A percentile compares a stretch with the other conserved stretches of the same genome.
Evolutionary conservation across 2,113 vertebrate species (phyloP).

Genomic region (Sander vitreus): DNA sequence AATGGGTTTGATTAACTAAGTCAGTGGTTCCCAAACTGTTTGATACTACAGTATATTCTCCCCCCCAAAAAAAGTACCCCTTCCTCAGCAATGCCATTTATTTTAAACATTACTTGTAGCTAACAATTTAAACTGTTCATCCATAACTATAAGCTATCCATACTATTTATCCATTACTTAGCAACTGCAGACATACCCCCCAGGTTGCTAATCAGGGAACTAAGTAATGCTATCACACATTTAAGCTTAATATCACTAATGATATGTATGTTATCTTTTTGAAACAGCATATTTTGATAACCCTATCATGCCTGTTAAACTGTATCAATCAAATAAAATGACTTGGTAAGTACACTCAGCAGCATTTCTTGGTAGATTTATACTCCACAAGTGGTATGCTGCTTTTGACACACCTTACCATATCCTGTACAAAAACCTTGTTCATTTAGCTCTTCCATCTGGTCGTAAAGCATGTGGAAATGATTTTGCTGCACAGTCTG

Average conservation of each 20-base stretch:
- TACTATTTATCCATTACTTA: not conserved
- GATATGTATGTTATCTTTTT: not conserved
- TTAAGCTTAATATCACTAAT: not conserved
- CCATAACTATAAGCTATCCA: not conserved
- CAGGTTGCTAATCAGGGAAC: not conserved
- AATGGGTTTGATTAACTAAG: not conserved
- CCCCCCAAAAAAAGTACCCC: not conserved
- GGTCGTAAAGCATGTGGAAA: constrained; percentile 57
- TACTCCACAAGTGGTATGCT: not conserved
- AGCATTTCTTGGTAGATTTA: constrained; percentile 4
- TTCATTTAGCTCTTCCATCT: constrained; percentile 27
- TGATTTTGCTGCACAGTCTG: constrained; percentile 46
- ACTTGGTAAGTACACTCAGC: not conserved
- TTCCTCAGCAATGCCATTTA: not conserved
- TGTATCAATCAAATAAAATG: not conserved
- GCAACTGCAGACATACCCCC: not conserved
- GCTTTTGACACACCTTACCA: not conserved
- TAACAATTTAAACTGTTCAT: not conserved
- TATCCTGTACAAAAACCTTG: not conserved
- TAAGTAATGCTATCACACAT: not conserved
- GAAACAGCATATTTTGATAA: not conserved
- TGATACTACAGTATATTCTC: not conserved
- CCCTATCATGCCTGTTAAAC: not conserved
- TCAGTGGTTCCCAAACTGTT: not conserved
- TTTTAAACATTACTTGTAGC: not conserved